Evolutionary conservation across 2,888 invertebrate genomes (phyloP).

Genomic region (Oasisia sp.): DNA sequence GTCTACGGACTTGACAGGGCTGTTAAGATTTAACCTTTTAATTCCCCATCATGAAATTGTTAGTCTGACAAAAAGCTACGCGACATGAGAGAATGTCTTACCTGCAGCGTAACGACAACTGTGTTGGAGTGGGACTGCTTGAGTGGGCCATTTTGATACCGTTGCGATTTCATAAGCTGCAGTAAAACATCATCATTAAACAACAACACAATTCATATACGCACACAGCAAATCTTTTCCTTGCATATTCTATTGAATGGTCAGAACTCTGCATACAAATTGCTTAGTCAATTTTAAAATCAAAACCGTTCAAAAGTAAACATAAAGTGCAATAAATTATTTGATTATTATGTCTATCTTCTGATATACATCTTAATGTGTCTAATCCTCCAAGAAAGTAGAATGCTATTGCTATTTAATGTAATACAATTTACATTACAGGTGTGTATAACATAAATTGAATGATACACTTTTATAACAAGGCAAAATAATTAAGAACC

Average conservation of each 20-base stretch:
- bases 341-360: not conserved
- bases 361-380: not conserved
- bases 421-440: too few relatives aligned
- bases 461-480: too few relatives aligned
- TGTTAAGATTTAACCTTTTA: too few relatives aligned
- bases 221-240: not conserved
- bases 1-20: too few relatives aligned
- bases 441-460: too few relatives aligned
- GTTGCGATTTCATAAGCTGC: conserved; percentile 55
- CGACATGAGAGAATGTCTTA: conserved; percentile 35
- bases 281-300: not conserved
- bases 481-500: too few relatives aligned
- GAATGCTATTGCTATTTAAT: too few relatives aligned
- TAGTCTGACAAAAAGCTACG: too few relatives aligned
- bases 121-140: conserved; percentile 70
- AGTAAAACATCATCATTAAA: conserved; percentile 23
- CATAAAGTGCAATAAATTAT: not conserved
- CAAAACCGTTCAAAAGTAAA: not conserved
- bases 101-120: conserved; percentile 66
- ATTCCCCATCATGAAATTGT: too few relatives aligned
- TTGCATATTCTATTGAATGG: not conserved
- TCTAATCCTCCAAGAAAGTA: too few relatives aligned
- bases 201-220: not conserved
- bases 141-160: conserved; percentile 73
- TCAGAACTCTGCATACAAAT: not conserved